A percentile compares a stretch with the other conserved stretches of the same genome.
Evolutionary conservation across 2,888 invertebrate genomes (phyloP).

Genomic region (Cosmia pyralina): DNA sequence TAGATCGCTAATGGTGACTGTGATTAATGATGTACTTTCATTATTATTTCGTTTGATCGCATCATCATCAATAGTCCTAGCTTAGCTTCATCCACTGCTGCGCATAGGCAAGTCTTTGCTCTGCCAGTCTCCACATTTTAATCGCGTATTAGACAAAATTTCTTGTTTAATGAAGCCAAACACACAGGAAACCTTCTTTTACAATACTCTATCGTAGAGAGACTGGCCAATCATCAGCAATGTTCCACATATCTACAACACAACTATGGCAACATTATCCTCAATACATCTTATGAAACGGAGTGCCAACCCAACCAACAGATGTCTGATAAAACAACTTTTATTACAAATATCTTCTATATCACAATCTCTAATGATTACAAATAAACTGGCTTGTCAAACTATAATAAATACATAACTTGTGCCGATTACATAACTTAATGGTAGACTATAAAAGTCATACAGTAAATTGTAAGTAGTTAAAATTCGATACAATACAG

Average conservation of each 20-base stretch:
- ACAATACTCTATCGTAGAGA: not conserved
- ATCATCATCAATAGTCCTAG: no score
- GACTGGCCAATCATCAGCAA: not conserved
- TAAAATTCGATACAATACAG: slow-evolving; percentile 8
- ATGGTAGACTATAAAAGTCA: slow-evolving; percentile 24
- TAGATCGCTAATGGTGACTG: no score
- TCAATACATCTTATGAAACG: slow-evolving; percentile 30
- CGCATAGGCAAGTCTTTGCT: not conserved
- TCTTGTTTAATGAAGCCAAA: no score
- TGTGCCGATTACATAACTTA: slow-evolving; percentile 61
- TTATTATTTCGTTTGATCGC: no score
- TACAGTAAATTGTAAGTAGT: slow-evolving; percentile 47
- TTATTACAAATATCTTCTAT: slow-evolving; percentile 43
- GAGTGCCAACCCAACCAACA: slow-evolving; percentile 17
- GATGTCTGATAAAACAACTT: slow-evolving; percentile 12
- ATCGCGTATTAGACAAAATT: no score
- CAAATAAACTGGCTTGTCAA: slow-evolving; percentile 41
- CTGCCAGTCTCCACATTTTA: not conserved
- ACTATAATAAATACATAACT: slow-evolving; percentile 47
- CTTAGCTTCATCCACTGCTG: not conserved
- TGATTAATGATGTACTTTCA: no score
- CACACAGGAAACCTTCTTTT: not conserved
- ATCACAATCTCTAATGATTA: slow-evolving; percentile 19
- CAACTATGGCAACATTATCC: slow-evolving; percentile 12
- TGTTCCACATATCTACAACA: not conserved